These are phyloP conservation scores for Bradypodion ventrale DNA, from an alignment of 2,797 vertebrate species.

Conservation along the genomic window DNA sequence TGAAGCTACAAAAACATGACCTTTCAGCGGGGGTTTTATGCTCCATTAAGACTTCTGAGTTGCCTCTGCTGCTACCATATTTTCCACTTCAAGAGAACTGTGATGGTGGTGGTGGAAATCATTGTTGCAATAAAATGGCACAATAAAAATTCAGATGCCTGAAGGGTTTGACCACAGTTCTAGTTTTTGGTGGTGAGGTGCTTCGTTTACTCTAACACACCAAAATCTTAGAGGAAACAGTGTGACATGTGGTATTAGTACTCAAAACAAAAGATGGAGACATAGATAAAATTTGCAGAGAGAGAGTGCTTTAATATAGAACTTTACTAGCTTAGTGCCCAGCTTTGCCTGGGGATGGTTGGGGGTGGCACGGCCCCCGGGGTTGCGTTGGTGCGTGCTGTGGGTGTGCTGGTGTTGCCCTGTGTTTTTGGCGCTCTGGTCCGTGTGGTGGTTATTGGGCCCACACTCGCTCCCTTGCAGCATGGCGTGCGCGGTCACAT, in stretches of 20 bases:
- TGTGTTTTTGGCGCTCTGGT: too few species aligned
- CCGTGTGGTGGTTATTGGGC: too few species aligned
- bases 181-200: neutral
- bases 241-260: neutral
- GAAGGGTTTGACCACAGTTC: neutral
- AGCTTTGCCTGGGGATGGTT: too few species aligned
- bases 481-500: too few species aligned
- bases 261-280: neutral
- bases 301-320: neutral
- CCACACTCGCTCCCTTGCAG: too few species aligned
- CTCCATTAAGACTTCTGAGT: conserved; percentile 47
- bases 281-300: neutral
- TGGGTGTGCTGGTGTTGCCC: too few species aligned
- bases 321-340: too few species aligned
- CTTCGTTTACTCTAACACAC: conserved; percentile 29
- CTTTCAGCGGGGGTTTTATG: conserved; percentile 53
- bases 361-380: too few species aligned
- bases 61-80: conserved; percentile 48
- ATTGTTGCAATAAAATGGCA: conserved; percentile 50
- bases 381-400: too few species aligned
- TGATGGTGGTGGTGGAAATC: neutral
- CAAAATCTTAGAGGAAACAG: conserved; percentile 14
- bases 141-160: conserved; percentile 12
- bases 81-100: conserved; percentile 61
- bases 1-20: conserved; percentile 47